Base-by-base conservation (phyloP, 2,888 invertebrate genomes). In the Thymelicus acteon region DNA sequence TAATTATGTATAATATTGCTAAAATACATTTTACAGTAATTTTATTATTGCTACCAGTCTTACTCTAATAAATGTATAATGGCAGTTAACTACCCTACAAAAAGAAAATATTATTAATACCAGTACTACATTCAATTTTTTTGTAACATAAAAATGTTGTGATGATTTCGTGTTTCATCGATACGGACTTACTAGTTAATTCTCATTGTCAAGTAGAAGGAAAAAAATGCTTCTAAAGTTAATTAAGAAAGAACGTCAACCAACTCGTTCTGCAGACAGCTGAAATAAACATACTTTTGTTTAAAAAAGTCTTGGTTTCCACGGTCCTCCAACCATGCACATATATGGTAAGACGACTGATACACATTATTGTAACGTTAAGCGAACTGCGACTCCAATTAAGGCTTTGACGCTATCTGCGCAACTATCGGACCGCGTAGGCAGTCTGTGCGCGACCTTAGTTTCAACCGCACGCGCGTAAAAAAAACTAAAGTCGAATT, bases 371-470 rank as follows among this genome's bases (percentile, higher is more conserved):
- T 67, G 73, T 63, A 71, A 64, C 64, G 72, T 58, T 67, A 57
- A 57, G 19, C 48, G 19, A 49, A 71, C 62, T 70, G 72, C 73
- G 65, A 76, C 73, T 66, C 78, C 79, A 76, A 78, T 77, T 80
- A 79, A 75, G 80, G 80, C 77, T 79, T 78, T 74, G 13, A 31
- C 64, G 61, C 65, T 72, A 72, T 72, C 72, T 72, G 52, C 44
- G 58, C 62, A 62, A 64, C 74, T 73, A 72, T 67, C 61, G 57
- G 60, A 71, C 63, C 66, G 71, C 48, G 67, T 78, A 75, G 80
- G 76, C 90, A 91, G 91, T 91, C 83, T 84, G 78, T 67, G 77
- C 83, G 87, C 88, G 85, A 79, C 85, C 73, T 78, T 83, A 80
- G 82, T 69, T 75, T 72, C 73, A 67, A 77, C 71, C 75, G 82